Base-by-base conservation (phyloP, 2,888 invertebrate species). In the Pandemis heparana region DNA sequence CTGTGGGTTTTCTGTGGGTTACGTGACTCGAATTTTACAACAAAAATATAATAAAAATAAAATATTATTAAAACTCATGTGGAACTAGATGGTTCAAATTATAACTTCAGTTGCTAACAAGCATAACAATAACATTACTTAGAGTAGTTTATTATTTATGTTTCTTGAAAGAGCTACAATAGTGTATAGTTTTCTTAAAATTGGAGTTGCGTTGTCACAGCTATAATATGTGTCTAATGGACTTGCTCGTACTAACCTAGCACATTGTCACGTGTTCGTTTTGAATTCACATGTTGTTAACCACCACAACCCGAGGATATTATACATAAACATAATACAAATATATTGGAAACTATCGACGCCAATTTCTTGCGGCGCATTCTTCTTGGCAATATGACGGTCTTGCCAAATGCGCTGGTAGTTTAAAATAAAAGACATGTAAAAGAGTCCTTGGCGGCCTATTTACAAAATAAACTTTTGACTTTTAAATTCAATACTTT, bases 241-340 rank as follows among this genome's bases (percentile, higher is more conserved):
- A 53, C 39, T 23, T 14, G 18, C 56, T 59, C 39, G 64, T 38
- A 71, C 71, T 71, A 71, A 71, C 64, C 32, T 38, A 65, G 71
- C 71, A 65, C 68, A 6, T 43, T 63, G 61, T 72, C 61, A 73
- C 62, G 32, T 32, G 18, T 71, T 59, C 65, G 56, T 71, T 46
- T 71, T 56, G 32, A 32, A 48, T 60, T 59, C 64, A 71, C 71
- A 14, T 71, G 64, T 48, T 66, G 63, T 51, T 66, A 68, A 53
- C 48, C 8, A 38, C 18, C 39, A 46, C 66, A 23, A 70, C 60
- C 43, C 38, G 64, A 65, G 48, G 64, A 48, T 71, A 39, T 48
- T 1, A 9, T 12, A 59, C 7, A 53, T n/a, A n/a, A 10, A 12
- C n/a, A n/a, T 6, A 48, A 48, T n/a, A 48, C 48, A 7, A 48